phyloP scores from a whole-genome alignment of 2,888 invertebrate genomes.

The Rhaphigaster nebulosa region DNA sequence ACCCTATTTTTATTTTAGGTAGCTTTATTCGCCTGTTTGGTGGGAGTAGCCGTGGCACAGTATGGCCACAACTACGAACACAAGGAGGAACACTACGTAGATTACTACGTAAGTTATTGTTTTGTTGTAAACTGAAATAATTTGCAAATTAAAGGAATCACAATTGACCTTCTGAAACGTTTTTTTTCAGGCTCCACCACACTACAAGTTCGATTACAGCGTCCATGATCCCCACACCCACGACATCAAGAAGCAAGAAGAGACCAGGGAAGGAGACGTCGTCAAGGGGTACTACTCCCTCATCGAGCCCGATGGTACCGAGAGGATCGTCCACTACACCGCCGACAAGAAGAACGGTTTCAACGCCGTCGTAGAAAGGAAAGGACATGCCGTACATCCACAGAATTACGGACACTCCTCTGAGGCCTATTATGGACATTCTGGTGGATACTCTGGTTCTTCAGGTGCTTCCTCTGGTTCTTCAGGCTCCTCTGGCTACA shows the following conservation, averaged over 20 bases:
- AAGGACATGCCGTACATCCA: constrained; percentile 64
- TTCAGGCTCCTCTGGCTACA: background rate
- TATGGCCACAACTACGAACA: constrained; percentile 63
- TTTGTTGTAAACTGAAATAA: background rate
- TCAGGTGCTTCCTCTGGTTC: background rate
- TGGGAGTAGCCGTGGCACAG: constrained; percentile 61
- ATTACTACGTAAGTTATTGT: constrained; percentile 60
- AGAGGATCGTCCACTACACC: constrained; percentile 66
- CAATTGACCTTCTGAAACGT: background rate
- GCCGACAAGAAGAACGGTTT: constrained; percentile 66
- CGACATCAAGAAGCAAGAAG: constrained; percentile 71
- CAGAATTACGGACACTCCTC: constrained; percentile 57
- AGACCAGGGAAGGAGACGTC: constrained; percentile 70
- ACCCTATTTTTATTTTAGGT: background rate
- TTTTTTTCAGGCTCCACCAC: constrained; percentile 69
- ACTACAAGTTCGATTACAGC: constrained; percentile 70
- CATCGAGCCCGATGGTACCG: constrained; percentile 66
- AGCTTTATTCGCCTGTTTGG: constrained; percentile 55
- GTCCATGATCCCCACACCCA: constrained; percentile 71
- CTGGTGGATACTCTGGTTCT: background rate
- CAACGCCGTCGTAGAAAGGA: constrained; percentile 66
- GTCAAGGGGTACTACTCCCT: constrained; percentile 70
- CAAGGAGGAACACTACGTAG: constrained; percentile 62
- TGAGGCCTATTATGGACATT: background rate
- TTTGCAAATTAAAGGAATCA: background rate